Evolutionary conservation across 2,888 invertebrate species (phyloP).

Genomic region (Eledona agricola): DNA sequence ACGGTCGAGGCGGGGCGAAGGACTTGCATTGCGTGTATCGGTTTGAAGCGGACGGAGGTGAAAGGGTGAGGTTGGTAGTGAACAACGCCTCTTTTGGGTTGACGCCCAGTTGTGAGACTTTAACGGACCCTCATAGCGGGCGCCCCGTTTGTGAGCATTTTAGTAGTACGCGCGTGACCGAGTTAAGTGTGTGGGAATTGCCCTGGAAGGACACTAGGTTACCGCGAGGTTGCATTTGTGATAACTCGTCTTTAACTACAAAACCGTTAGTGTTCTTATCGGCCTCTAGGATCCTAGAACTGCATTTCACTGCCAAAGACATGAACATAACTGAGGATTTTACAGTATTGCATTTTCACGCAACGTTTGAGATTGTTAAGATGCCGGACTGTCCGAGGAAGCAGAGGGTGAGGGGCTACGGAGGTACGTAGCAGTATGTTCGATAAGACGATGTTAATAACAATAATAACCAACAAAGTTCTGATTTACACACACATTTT

Average conservation of each 20-base stretch:
- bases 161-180: conserved; percentile 61
- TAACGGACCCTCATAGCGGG: conserved; percentile 77
- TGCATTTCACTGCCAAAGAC: conserved; percentile 77
- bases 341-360: conserved; percentile 81
- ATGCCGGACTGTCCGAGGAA: conserved; percentile 73
- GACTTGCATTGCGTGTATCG: conserved; percentile 81
- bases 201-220: conserved; percentile 77
- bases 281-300: conserved; percentile 74
- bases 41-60: conserved; percentile 68
- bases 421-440: conserved; percentile 24
- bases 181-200: conserved; percentile 72
- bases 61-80: conserved; percentile 19
- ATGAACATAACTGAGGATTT: conserved; percentile 84
- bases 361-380: conserved; percentile 72
- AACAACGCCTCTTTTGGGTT: conserved; percentile 79
- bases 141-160: conserved; percentile 68
- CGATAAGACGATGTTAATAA: no score
- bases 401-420: conserved; percentile 68
- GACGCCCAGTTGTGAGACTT: conserved; percentile 72
- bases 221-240: conserved; percentile 81
- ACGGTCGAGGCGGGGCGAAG: conserved; percentile 82
- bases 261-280: conserved; percentile 72
- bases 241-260: conserved; percentile 71
- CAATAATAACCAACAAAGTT: no score
- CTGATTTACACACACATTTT: no score